Conservation (phyloP, 2,797 vertebrate species). For the Dipus sagitta region DNA sequence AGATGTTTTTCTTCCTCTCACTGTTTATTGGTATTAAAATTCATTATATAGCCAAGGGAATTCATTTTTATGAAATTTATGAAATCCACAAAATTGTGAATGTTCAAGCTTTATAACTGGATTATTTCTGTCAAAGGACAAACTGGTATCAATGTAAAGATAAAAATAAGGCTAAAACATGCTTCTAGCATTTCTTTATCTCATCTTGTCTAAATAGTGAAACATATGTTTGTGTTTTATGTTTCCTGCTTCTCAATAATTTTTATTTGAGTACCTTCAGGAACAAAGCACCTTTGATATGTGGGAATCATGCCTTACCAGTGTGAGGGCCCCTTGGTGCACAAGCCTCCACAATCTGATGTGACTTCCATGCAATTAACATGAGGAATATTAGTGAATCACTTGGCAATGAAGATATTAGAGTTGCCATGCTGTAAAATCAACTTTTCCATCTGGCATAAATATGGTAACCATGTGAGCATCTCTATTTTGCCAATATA, state of each 20-base stretch:
- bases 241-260: neutral
- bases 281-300: neutral
- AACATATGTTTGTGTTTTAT: neutral
- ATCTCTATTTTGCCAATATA: constrained; percentile 64
- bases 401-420: neutral
- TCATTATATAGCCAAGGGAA: constrained; percentile 56
- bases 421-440: neutral
- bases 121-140: constrained; percentile 17
- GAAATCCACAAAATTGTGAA: constrained; percentile 13
- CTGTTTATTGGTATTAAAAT: constrained; percentile 61
- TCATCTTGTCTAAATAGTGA: neutral
- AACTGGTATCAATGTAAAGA: neutral
- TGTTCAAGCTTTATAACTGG: neutral
- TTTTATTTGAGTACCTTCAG: neutral
- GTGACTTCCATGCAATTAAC: neutral
- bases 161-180: neutral
- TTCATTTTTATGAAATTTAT: constrained; percentile 59
- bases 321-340: neutral
- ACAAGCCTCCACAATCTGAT: neutral
- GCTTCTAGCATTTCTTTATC: constrained; percentile 28
- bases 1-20: constrained; percentile 70
- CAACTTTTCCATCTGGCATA: constrained; percentile 74
- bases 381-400: neutral
- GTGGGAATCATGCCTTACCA: neutral
- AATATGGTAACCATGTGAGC: constrained; percentile 30